Percentiles rank a stretch among this genome's conserved stretches.
phyloP scores from a whole-genome alignment of 1,140 invertebrate genomes.

The Ceratina australensis region DNA sequence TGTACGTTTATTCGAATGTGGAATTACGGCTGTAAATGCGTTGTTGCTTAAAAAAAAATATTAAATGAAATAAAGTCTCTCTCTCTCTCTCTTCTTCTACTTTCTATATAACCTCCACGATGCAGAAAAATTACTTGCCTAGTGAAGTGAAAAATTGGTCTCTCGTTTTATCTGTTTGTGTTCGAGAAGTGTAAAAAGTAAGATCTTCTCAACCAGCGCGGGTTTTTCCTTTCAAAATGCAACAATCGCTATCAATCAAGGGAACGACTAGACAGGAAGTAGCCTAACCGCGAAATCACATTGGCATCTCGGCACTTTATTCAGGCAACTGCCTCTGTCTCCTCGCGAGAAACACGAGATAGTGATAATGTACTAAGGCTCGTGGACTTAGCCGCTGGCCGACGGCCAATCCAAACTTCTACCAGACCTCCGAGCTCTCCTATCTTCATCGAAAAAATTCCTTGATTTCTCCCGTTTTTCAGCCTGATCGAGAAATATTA shows the following conservation, averaged over 20 bases:
- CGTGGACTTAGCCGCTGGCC: conserved; percentile 55
- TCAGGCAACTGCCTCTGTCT: conserved; percentile 43
- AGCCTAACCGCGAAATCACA: conserved; percentile 4
- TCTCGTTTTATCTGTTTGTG: no score
- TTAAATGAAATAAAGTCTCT: no score
- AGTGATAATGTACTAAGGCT: conserved; percentile 74
- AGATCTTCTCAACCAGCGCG: no score
- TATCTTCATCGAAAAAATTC: conserved; percentile 4
- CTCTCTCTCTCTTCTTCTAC: no score
- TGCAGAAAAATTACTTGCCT: no score
- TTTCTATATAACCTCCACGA: no score
- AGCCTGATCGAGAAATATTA: neutral
- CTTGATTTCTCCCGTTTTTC: neutral
- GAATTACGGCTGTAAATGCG: no score
- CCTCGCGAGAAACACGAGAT: conserved; percentile 57
- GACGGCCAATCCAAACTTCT: conserved; percentile 68
- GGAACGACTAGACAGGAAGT: conserved; percentile 15
- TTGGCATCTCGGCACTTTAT: conserved; percentile 16
- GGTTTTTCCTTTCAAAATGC: neutral
- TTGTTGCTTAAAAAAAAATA: no score
- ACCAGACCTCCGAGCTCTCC: conserved; percentile 8
- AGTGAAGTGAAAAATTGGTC: no score
- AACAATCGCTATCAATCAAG: conserved; percentile 40
- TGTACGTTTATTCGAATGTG: neutral
- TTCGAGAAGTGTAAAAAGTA: no score